Conservation (phyloP, 2,797 vertebrate genomes). For the Enteromius mattozi region DNA sequence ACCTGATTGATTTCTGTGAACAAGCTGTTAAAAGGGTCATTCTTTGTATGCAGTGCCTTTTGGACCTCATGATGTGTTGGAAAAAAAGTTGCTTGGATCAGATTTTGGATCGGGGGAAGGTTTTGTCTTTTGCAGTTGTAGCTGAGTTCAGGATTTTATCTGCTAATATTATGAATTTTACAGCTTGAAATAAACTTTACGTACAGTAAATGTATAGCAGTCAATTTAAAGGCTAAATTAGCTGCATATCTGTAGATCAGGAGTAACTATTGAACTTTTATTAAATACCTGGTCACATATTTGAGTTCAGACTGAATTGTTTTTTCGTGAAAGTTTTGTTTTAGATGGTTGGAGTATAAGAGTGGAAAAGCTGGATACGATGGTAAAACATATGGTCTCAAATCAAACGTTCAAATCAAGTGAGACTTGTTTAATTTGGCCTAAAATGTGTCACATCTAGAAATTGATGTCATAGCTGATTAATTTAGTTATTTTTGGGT, state of each 20-base stretch:
- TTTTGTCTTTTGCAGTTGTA: neutral
- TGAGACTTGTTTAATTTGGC: neutral
- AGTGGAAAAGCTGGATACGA: neutral
- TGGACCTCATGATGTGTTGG: neutral
- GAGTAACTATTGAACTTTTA: neutral
- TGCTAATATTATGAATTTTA: neutral
- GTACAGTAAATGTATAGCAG: neutral
- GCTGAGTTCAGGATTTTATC: neutral
- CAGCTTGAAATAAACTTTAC: neutral
- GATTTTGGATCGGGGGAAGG: neutral
- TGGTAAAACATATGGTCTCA: neutral
- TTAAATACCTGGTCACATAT: neutral
- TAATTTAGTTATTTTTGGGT: neutral
- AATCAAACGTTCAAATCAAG: neutral
- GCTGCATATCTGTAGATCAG: neutral
- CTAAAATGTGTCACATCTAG: neutral
- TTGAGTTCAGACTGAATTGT: neutral
- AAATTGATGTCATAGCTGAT: slow-evolving; percentile 4
- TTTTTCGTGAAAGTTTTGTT: neutral
- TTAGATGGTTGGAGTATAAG: neutral
- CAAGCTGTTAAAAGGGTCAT: slow-evolving; percentile 17
- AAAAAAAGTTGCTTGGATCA: neutral
- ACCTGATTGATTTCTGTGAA: slow-evolving; percentile 27
- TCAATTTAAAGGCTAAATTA: neutral
- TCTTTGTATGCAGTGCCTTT: neutral